Percentiles rank a stretch among this genome's conserved stretches.
phyloP scores from a whole-genome alignment of 2,888 invertebrate genomes.

The Dryobotodes eremita region DNA sequence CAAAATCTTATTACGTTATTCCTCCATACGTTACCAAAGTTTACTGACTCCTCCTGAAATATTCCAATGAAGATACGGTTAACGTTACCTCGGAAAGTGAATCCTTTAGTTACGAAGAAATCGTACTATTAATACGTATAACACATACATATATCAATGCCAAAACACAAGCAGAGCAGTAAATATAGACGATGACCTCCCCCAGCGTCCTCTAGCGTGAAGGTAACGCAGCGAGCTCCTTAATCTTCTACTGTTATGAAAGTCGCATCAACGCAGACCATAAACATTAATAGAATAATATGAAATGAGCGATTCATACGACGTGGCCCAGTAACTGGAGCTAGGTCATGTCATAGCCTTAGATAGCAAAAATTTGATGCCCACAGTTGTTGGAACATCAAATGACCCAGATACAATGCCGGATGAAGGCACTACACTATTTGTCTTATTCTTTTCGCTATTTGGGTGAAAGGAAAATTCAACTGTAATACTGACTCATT shows the following conservation, averaged over 20 bases:
- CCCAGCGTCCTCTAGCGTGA: conserved; percentile 38
- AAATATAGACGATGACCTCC: conserved; percentile 43
- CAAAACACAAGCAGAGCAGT: conserved; percentile 13
- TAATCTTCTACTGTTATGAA: conserved; percentile 41
- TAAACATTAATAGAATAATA: conserved; percentile 47
- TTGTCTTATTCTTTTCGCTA: conserved; percentile 42
- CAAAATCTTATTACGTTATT: not conserved
- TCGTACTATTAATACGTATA: not conserved
- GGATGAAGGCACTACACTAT: conserved; percentile 44
- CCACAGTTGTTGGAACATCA: conserved; percentile 60
- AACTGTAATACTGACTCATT: not conserved
- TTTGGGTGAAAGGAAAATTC: conserved; percentile 26
- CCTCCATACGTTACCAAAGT: not conserved
- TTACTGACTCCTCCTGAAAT: not conserved
- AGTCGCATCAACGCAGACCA: conserved; percentile 39
- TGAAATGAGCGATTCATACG: conserved; percentile 54
- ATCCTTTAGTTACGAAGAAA: not conserved
- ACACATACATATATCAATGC: not conserved
- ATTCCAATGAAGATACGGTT: not conserved
- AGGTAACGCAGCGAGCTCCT: conserved; percentile 35
- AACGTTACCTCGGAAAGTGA: not conserved
- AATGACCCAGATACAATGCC: conserved; percentile 71
- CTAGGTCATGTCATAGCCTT: conserved; percentile 84
- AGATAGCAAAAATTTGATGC: conserved; percentile 68
- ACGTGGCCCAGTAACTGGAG: conserved; percentile 70